Evolutionary conservation across 2,797 vertebrate species (phyloP).

Genomic region (Poeciliopsis infans): DNA sequence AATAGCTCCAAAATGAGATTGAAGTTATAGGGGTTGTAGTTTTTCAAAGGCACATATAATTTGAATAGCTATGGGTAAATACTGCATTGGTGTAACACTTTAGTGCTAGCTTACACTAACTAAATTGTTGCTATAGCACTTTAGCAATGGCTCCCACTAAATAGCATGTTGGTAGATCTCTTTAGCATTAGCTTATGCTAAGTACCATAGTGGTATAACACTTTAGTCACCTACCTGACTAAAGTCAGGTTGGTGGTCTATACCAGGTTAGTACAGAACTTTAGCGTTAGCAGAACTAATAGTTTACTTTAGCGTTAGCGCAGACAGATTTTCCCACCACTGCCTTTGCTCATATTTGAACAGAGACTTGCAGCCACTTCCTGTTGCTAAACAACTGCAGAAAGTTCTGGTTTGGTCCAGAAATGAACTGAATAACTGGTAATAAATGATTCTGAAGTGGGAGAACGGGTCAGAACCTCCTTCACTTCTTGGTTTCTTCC

Average conservation of each 20-base stretch:
- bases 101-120: no score
- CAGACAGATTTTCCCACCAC: background rate
- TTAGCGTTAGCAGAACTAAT: background rate
- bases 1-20: no score
- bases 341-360: background rate
- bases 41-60: no score
- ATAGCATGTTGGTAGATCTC: no score
- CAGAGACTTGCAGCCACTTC: background rate
- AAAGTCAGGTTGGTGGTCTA: no score
- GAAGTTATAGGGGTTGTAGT: no score
- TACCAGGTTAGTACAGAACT: background rate
- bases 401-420: background rate
- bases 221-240: no score
- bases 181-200: no score
- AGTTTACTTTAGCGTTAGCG: background rate
- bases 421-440: background rate
- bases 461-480: background rate
- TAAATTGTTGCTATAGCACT: no score
- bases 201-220: no score
- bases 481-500: background rate
- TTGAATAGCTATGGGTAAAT: no score
- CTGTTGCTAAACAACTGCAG: background rate
- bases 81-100: background rate
- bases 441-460: background rate
- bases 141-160: no score